Base-by-base conservation (phyloP, 2,797 vertebrate genomes). In the Chiropotes sagulatus region DNA sequence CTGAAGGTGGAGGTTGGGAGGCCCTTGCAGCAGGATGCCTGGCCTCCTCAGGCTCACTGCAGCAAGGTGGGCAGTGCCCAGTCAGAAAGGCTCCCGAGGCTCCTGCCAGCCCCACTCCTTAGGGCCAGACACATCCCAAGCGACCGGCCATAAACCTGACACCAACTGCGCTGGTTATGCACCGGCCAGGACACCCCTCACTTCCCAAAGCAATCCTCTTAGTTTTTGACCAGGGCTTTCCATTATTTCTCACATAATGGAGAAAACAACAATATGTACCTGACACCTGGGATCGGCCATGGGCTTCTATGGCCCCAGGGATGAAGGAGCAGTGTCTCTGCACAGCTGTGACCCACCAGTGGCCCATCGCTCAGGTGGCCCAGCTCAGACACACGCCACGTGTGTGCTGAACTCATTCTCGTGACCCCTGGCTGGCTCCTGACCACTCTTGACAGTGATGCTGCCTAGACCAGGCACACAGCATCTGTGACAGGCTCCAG, bases 91-190 rank as follows among this genome's bases (percentile, higher is more conserved):
- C 46, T 76, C 61, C 17, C 46, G 15, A 78, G 39, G 8, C 52
- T 48, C 20, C 24, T n/a, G 61, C 13, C 57, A 28, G 15, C 15
- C 5, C 26, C 58, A 61, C 9, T 75, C 72, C 75, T 88, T n/a
- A 85, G 33, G 76, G 36, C 8, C n/a, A 33, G 22, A 87, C 4
- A 39, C 0, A 36, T 5, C 28, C 20, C 33, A 46, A 4, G 39
- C 58, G 46, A 72, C 36, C 36, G 36, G 48, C 36, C 76, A 20
- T 26, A 41, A 75, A 39, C 12, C 9, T 9, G 1, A 54, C 0
- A 30, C 41, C 1, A 0, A 7, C 4, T 1, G 2, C 44, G 67
- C 7, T 26, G 28, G 70, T 30, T 30, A 57, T 12, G 1, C 19
- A 58, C 5, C 13, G 10, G 72, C 41, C 7, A 82, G 52, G 50